phyloP scores from a whole-genome alignment of 1,140 invertebrate species.

The Coenobita brevimanus region DNA sequence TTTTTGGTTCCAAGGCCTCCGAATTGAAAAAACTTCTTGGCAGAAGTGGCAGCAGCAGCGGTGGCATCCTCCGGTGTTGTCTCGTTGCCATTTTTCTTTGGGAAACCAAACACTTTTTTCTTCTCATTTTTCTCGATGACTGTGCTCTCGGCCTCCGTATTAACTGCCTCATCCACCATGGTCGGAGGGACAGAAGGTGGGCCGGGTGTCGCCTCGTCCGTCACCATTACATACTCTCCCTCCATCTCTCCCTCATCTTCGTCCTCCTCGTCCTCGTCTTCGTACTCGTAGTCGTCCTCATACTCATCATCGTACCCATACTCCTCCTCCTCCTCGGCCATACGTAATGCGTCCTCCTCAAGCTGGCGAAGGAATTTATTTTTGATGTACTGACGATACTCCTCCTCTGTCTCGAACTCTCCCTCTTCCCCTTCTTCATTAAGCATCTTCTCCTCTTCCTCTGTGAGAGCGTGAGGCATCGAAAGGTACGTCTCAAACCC shows the following conservation, averaged over 20 bases:
- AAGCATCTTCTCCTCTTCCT: constrained; percentile 39
- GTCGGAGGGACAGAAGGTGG: not conserved
- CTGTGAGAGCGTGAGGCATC: constrained; percentile 49
- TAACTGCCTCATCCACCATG: constrained; percentile 49
- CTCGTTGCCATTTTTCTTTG: constrained; percentile 43
- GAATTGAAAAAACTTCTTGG: constrained; percentile 63
- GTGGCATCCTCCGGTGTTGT: constrained; percentile 18
- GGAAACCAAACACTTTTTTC: constrained; percentile 41
- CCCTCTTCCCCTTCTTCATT: constrained; percentile 22
- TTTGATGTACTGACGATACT: constrained; percentile 48
- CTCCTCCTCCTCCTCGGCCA: constrained; percentile 44
- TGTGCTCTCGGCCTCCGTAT: constrained; percentile 1
- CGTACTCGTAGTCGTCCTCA: constrained; percentile 54
- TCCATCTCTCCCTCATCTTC: constrained; percentile 54
- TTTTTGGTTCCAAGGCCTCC: constrained; percentile 60
- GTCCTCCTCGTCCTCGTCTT: constrained; percentile 42
- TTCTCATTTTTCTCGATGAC: constrained; percentile 15
- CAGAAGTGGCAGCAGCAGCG: not conserved
- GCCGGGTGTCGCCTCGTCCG: constrained; percentile 2
- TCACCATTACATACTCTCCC: constrained; percentile 55
- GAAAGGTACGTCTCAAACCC: constrained; percentile 44
- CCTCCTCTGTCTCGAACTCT: constrained; percentile 51
- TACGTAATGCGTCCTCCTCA: constrained; percentile 38
- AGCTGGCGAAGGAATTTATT: constrained; percentile 46
- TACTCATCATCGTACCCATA: constrained; percentile 54